Percentiles rank a stretch among this genome's conserved stretches.
These are phyloP conservation scores for Syngnathus typhle DNA, from an alignment of 2,113 vertebrate genomes.

Conservation along the genomic window DNA sequence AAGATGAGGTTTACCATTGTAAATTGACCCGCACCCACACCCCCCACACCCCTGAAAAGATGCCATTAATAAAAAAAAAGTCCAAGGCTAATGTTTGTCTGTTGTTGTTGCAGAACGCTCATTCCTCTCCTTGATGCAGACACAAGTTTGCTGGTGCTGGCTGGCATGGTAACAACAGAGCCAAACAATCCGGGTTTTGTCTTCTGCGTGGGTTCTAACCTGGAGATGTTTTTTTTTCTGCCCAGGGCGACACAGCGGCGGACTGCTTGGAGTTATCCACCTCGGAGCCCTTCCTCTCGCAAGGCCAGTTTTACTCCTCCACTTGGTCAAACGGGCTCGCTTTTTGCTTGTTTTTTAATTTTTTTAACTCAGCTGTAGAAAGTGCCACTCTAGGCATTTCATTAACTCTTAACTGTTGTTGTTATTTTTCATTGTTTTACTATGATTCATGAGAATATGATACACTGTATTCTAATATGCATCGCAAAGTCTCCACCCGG, in stretches of 20 bases:
- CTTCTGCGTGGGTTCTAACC: background rate
- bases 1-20: background rate
- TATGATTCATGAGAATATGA: too few relatives aligned
- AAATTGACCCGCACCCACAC: too few relatives aligned
- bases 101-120: constrained; percentile 65
- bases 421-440: too few relatives aligned
- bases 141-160: constrained; percentile 80
- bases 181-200: background rate
- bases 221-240: background rate
- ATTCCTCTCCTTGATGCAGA: constrained; percentile 84
- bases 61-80: too few relatives aligned
- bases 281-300: constrained; percentile 71
- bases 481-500: too few relatives aligned
- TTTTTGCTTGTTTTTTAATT: too few relatives aligned
- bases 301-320: constrained; percentile 67
- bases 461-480: too few relatives aligned
- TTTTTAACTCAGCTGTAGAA: too few relatives aligned
- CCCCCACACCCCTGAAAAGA: too few relatives aligned
- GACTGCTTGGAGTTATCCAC: constrained; percentile 81
- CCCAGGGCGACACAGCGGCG: constrained; percentile 80
- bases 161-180: constrained; percentile 76
- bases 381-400: too few relatives aligned
- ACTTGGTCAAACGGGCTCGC: too few relatives aligned
- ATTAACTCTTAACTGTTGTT: too few relatives aligned
- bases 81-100: background rate